Base-by-base conservation (phyloP, 2,888 invertebrate genomes). In the Pristionchus maxplancki region DNA sequence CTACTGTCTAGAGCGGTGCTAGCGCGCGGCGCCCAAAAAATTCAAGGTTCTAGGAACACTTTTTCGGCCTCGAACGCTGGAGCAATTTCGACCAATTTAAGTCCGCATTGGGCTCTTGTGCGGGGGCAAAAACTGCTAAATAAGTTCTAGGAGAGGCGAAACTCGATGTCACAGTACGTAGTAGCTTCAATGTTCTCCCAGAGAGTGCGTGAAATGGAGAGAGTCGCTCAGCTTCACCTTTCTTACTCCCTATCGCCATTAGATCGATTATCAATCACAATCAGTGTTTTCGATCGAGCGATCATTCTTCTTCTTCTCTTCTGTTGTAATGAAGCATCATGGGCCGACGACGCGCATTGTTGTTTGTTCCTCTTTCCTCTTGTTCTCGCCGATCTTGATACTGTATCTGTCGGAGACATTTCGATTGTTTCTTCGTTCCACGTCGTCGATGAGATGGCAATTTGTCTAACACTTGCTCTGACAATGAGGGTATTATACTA, bases 191-290 rank as follows among this genome's bases (percentile, higher is more conserved):
- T n/a, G 4, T 50, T 13, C 48, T 44, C n/a, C 44, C 82, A n/a
- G n/a, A n/a, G n/a, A n/a, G n/a, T n/a, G n/a, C n/a, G n/a, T n/a
- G n/a, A n/a, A n/a, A n/a, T n/a, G n/a, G n/a, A n/a, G n/a, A n/a
- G n/a, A n/a, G n/a, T n/a, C n/a, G n/a, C n/a, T n/a, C n/a, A n/a
- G n/a, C n/a, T n/a, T n/a, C n/a, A n/a, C n/a, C n/a, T n/a, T n/a
- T n/a, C n/a, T n/a, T n/a, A 13, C 31, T 20, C 83, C 37, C 83
- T 48, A 24, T 40, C 44, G 78, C 44, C 44, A 78, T 34, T 78
- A 40, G 78, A 78, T 78, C 37, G n/a, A 31, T 34, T 78, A 78
- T 78, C 78, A 78, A 78, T 81, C 44, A 74, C 31, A 82, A 83
- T 62, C 58, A 83, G 31, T 83, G 83, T 83, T 53, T 34, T 83